Evolutionary conservation across 2,888 invertebrate genomes (phyloP), one percentile per base, ranked within the genome.

Genomic region (Archips crataeganus): DNA sequence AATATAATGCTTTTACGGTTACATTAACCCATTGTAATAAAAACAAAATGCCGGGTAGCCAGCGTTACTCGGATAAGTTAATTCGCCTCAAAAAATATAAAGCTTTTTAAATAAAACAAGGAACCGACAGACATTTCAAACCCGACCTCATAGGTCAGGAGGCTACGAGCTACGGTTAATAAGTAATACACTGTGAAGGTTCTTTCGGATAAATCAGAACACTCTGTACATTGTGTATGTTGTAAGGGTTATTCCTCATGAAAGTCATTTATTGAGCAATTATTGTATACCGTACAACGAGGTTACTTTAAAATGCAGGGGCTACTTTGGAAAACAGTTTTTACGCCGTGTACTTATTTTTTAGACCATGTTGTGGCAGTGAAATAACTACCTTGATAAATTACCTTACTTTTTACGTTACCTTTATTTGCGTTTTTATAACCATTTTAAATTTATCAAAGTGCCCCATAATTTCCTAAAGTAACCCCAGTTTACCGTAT

Each of bases 161-260:
- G 34, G 67, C 39, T 45, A 54, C 59, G 49, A 68, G 36, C 67
- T 47, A 51, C 51, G 70, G 76, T 76, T 77, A 77, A 83, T 85
- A 85, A 85, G 84, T 84, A 83, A 84, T 83, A 78, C 78, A 67
- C 63, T 45, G 67, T 70, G 57, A 77, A 77, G 51, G 67, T 72
- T 11, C 49, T 82, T 82, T 80, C 81, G 80, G 74, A 78, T 79
- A 82, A 81, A 82, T 82, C 79, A 79, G 80, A 81, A 76, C 79
- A 78, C 78, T 75, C 79, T 60, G 70, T 60, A 63, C 32, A 15
- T 42, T 61, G 39, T 61, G 61, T 62, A 45, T n/a, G 49, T n/a
- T n/a, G 49, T 49, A 49, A 49, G 49, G 49, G 49, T 49, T 49
- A 49, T 49, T 49, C n/a, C 13, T 13, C 4, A n/a, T n/a, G n/a